phyloP scores from a whole-genome alignment of 1,140 invertebrate species.

The Nasonia longicornis region DNA sequence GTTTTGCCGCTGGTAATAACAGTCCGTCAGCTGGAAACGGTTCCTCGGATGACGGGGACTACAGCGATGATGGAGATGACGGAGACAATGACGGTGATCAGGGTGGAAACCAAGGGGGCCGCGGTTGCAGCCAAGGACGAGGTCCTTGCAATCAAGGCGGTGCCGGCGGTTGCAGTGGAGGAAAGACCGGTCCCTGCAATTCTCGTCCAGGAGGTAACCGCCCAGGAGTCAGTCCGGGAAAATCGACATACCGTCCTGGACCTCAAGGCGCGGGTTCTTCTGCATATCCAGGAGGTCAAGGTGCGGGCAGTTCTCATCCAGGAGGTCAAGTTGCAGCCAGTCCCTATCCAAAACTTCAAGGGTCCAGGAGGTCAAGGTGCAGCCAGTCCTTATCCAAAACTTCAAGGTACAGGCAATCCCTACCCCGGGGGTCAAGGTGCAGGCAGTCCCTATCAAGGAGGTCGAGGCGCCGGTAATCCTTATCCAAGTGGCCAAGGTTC shows the following conservation, averaged over 20 bases:
- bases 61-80: neutral
- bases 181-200: neutral
- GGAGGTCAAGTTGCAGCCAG: neutral
- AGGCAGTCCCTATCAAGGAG: neutral
- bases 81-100: neutral
- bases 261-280: neutral
- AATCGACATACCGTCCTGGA: neutral
- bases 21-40: neutral
- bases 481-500: neutral
- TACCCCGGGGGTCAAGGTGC: neutral
- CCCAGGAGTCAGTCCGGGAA: constrained; percentile 1
- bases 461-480: neutral
- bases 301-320: neutral
- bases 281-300: neutral
- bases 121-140: neutral
- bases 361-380: neutral
- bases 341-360: neutral
- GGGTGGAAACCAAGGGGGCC: neutral
- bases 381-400: no score
- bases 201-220: constrained; percentile 7
- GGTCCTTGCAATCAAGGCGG: neutral
- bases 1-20: constrained; percentile 9
- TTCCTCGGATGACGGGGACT: neutral
- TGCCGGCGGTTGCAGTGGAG: neutral
- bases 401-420: neutral